phyloP scores from a whole-genome alignment of 2,888 invertebrate species.

The Leptura quadrifasciata region DNA sequence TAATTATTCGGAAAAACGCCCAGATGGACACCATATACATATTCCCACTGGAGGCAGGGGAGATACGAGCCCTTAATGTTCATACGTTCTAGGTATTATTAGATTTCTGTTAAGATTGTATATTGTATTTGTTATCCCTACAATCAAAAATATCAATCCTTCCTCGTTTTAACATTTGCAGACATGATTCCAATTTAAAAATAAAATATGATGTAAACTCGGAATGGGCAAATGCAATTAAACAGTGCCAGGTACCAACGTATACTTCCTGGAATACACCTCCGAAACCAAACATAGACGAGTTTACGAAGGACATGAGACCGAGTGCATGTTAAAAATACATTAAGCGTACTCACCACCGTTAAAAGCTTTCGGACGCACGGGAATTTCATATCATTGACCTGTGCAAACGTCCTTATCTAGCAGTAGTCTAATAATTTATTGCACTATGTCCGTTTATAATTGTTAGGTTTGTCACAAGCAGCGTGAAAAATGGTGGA shows the following conservation, averaged over 20 bases:
- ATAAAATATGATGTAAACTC: constrained; percentile 29
- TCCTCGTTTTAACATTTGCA: neutral
- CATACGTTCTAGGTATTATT: no score
- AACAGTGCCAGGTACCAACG: constrained; percentile 51
- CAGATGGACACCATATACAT: no score
- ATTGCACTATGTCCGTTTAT: constrained; percentile 16
- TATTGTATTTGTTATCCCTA: no score
- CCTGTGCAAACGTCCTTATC: constrained; percentile 42
- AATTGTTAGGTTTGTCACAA: constrained; percentile 6
- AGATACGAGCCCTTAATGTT: no score
- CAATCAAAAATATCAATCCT: neutral
- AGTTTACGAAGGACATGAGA: constrained; percentile 56
- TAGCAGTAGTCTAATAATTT: constrained; percentile 37
- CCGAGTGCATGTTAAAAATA: constrained; percentile 69
- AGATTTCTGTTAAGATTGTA: no score
- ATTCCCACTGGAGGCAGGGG: no score
- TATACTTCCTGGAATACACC: constrained; percentile 48
- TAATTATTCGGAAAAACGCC: no score
- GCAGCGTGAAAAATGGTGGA: neutral
- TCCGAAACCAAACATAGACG: constrained; percentile 40
- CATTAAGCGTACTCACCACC: constrained; percentile 61
- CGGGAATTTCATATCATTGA: constrained; percentile 52
- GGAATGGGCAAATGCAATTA: constrained; percentile 45
- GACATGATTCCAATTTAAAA: neutral
- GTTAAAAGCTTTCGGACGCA: constrained; percentile 51